Percentiles rank a stretch among this genome's conserved stretches.
phyloP scores from a whole-genome alignment of 2,113 vertebrate species.

The Plestiodon gilberti region DNA sequence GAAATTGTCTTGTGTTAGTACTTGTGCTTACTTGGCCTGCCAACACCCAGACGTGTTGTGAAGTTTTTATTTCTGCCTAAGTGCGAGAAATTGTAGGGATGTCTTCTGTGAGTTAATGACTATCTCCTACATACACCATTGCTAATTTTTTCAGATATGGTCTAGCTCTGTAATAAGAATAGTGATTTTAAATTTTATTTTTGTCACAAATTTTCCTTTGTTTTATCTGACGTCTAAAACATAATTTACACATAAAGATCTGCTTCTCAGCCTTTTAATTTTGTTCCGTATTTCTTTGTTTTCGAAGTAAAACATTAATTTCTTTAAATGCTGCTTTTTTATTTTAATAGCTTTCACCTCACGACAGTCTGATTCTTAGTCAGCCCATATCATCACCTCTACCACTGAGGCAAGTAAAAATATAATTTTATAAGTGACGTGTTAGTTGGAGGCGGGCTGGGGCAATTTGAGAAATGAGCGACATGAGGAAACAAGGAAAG shows the following conservation, averaged over 20 bases:
- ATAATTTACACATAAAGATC: constrained; percentile 16
- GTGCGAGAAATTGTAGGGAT: not conserved
- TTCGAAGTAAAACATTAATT: no score
- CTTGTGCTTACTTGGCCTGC: no score
- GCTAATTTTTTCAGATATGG: not conserved
- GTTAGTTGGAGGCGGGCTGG: not conserved
- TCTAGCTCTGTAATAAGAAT: not conserved
- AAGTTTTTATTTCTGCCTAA: not conserved
- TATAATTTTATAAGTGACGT: not conserved
- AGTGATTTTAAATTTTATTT: not conserved
- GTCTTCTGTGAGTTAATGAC: not conserved
- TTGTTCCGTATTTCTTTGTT: not conserved
- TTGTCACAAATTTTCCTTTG: not conserved
- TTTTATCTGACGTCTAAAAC: not conserved
- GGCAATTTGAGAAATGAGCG: not conserved
- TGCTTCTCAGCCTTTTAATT: not conserved
- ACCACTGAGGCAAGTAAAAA: constrained; percentile 87
- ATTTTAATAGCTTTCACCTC: constrained; percentile 89
- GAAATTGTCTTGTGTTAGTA: not conserved
- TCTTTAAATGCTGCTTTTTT: constrained; percentile 12
- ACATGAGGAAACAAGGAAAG: not conserved
- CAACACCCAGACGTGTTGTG: not conserved
- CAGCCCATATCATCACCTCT: constrained; percentile 97
- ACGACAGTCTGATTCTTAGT: constrained; percentile 96
- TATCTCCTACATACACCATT: not conserved